Evolutionary conservation across 2,888 invertebrate species (phyloP), one percentile per base, ranked within the genome.

Genomic region (Agonopterix alstromeriana): DNA sequence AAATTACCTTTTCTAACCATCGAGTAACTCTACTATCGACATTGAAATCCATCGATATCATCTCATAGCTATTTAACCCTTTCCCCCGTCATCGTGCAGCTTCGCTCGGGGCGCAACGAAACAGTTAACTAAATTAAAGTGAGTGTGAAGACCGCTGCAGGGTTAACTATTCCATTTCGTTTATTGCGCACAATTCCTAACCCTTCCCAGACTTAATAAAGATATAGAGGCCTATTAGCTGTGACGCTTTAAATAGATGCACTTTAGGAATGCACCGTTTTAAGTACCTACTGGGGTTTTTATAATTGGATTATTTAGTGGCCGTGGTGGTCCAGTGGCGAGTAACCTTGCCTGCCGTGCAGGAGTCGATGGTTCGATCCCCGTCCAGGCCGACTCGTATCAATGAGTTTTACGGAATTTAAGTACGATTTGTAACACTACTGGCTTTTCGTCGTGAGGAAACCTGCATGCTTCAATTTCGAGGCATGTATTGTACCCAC

Each of bases 61-160:
- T 35, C 48, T 45, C 78, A 66, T 73, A 83, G 67, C 80, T 71
- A 71, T 48, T 61, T 65, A 86, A 86, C 87, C 88, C 87, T 86
- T 86, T 74, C 80, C 70, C 72, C 61, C 59, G 60, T 56, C 8
- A 52, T 58, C 65, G 64, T 67, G 65, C 68, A 79, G 83, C 83
- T 79, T 61, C 54, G 79, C 82, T 63, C 76, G 70, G 75, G 78
- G 83, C 80, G 79, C 82, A 78, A 68, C 81, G 76, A 71, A 79
- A 85, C 85, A 78, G 85, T 87, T 87, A 88, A 87, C 87, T 85
- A 88, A 88, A 87, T 87, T 87, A 87, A 87, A 87, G 76, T 80
- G 84, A 86, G 84, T 88, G 88, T 81, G 86, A 87, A 85, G 82
- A 82, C 80, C 81, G 80, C 81, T 84, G 79, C 81, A 83, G 85